Conservation (phyloP, 1,140 invertebrate species). For the Camponotus pennsylvanicus region DNA sequence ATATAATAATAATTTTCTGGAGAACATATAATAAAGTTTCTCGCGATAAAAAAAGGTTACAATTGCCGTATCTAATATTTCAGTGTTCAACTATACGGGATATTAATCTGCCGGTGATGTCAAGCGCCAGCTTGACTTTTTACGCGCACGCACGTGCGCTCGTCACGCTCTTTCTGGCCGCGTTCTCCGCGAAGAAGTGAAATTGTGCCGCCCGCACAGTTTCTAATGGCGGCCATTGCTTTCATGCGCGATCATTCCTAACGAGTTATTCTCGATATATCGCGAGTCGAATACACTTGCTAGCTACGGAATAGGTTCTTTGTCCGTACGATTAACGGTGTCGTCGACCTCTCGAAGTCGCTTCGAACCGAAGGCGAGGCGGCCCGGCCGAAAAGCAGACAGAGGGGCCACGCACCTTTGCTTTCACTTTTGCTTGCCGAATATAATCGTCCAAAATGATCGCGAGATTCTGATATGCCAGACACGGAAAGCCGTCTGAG, state of each 20-base stretch:
- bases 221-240: constrained; percentile 55
- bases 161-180: constrained; percentile 66
- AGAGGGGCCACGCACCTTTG: constrained; percentile 76
- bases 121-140: constrained; percentile 26
- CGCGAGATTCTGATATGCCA: constrained; percentile 45
- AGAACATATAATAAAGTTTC: not conserved
- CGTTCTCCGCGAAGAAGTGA: constrained; percentile 63
- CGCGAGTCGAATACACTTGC: constrained; percentile 24
- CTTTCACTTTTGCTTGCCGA: constrained; percentile 84
- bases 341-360: constrained; percentile 83
- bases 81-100: not conserved
- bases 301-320: constrained; percentile 2
- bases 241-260: constrained; percentile 38
- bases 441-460: constrained; percentile 67
- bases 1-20: not conserved
- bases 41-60: not conserved
- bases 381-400: constrained; percentile 79
- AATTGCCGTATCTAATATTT: not conserved
- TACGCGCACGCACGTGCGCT: constrained; percentile 49
- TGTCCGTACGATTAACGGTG: constrained; percentile 67
- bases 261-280: constrained; percentile 17
- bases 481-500: constrained; percentile 33
- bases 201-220: constrained; percentile 45
- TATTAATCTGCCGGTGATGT: constrained; percentile 13
- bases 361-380: constrained; percentile 74